These are phyloP conservation scores for Chondrosia reniformis DNA, from an alignment of 37 sponge, comb jelly and placozoan genomes.

Conservation along the genomic window DNA sequence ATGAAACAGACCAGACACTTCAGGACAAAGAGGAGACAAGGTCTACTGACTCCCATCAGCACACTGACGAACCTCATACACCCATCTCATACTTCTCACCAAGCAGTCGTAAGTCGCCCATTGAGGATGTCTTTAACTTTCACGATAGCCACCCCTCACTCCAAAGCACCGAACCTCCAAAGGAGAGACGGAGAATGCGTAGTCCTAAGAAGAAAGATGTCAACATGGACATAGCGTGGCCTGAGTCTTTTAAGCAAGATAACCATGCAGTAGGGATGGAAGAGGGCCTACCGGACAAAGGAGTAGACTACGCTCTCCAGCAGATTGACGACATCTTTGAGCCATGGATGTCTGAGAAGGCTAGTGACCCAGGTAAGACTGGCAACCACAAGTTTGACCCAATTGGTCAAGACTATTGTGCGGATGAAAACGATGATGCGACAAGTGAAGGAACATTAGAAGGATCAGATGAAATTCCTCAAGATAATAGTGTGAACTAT, in stretches of 20 bases:
- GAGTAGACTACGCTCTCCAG: background rate
- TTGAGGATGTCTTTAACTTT: background rate
- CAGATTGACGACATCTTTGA: conserved; percentile 4
- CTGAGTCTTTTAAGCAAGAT: background rate
- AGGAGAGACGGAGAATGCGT: background rate
- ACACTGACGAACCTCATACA: background rate
- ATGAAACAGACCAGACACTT: background rate
- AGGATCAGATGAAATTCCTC: background rate
- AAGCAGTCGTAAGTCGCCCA: background rate
- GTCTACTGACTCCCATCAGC: too few species aligned
- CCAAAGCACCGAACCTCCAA: background rate
- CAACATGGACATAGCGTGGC: conserved; percentile 16
- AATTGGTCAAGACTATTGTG: background rate
- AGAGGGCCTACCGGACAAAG: background rate
- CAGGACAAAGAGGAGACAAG: background rate
- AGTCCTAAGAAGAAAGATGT: background rate
- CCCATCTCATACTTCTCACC: background rate
- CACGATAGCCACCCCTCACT: too few species aligned
- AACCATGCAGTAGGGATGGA: background rate
- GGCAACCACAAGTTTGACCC: background rate
- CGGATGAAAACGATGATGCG: background rate
- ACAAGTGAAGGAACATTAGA: background rate
- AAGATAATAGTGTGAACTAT: too few species aligned
- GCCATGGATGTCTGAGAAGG: background rate
- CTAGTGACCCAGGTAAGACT: background rate